These are phyloP conservation scores for Trichonephila inaurata DNA, from an alignment of 1,140 invertebrate genomes.

Conservation along the genomic window DNA sequence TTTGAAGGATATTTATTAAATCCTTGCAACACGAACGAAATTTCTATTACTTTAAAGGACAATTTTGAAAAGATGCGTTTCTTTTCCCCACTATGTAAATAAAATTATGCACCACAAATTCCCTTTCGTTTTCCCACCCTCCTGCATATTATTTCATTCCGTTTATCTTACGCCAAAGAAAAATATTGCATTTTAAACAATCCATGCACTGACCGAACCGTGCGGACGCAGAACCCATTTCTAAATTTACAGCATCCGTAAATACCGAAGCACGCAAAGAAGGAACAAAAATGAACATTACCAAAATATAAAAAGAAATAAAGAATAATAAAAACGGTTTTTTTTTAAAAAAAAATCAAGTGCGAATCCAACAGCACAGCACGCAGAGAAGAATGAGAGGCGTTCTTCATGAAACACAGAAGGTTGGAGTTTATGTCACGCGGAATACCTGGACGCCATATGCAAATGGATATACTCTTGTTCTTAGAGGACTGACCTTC, in stretches of 20 bases:
- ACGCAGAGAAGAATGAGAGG: not conserved
- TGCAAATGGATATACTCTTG: not conserved
- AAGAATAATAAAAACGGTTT: not conserved
- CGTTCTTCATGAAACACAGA: not conserved
- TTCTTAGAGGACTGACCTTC: not conserved
- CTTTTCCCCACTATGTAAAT: too few relatives aligned
- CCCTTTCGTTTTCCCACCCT: too few relatives aligned
- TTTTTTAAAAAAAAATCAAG: slow-evolving; percentile 1
- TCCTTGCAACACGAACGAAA: too few relatives aligned
- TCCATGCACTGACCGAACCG: not conserved
- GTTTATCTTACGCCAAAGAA: not conserved
- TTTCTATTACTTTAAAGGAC: too few relatives aligned
- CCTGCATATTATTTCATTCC: too few relatives aligned
- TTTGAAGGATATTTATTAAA: too few relatives aligned
- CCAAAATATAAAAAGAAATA: not conserved
- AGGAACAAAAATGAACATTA: not conserved
- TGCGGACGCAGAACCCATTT: not conserved
- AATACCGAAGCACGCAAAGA: slow-evolving; percentile 29
- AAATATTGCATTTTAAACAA: not conserved
- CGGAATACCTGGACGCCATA: not conserved
- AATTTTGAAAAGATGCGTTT: too few relatives aligned
- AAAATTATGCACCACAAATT: too few relatives aligned
- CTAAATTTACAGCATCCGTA: slow-evolving; percentile 55
- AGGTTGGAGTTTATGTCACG: slow-evolving; percentile 1
- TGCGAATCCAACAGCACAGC: not conserved